Conservation (phyloP, 2,797 vertebrate species). For the Lemur catta region DNA sequence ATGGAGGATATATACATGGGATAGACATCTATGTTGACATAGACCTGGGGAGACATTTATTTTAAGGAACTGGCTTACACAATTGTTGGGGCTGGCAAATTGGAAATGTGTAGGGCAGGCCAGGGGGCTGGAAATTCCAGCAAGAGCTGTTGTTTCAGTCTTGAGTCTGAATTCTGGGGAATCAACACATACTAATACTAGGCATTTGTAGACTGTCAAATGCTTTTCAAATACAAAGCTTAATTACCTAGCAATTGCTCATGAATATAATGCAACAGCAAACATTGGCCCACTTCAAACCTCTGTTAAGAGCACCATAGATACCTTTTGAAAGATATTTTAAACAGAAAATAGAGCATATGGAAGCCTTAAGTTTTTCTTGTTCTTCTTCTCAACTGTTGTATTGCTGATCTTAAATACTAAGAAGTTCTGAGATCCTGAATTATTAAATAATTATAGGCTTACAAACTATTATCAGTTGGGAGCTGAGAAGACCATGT, state of each 20-base stretch:
- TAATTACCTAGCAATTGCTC: neutral
- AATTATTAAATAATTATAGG: constrained; percentile 24
- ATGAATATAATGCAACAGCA: neutral
- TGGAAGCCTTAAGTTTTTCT: neutral
- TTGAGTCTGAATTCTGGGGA: neutral
- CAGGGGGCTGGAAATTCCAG: neutral
- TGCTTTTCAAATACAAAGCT: neutral
- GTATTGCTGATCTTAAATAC: neutral
- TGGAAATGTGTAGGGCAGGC: neutral
- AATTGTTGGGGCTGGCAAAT: neutral
- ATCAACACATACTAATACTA: neutral
- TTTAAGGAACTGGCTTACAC: neutral
- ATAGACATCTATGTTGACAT: neutral
- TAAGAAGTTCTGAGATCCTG: neutral
- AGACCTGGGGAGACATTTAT: neutral
- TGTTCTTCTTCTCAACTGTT: neutral
- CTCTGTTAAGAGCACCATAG: neutral
- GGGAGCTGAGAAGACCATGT: constrained; percentile 58
- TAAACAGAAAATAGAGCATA: neutral
- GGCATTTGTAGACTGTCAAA: neutral
- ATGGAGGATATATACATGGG: neutral
- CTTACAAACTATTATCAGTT: constrained; percentile 42
- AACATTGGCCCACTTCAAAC: neutral
- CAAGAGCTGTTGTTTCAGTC: neutral
- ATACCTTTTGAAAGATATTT: neutral